These are phyloP conservation scores for Psilopogon haemacephalus DNA, from an alignment of 2,113 vertebrate species.

Conservation along the genomic window DNA sequence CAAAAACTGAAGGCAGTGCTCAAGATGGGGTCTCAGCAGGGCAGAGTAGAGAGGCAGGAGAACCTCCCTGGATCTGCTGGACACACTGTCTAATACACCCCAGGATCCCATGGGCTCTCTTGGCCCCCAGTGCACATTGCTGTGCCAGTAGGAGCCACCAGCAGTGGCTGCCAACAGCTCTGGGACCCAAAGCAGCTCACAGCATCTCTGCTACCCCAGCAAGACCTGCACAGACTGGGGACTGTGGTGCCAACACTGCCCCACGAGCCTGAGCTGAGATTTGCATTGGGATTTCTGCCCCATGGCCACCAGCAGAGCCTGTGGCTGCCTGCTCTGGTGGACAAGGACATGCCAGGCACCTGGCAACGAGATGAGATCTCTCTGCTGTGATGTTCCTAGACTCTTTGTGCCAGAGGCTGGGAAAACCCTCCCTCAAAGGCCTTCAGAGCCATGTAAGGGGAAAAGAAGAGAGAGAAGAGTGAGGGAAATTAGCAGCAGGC, in stretches of 20 bases:
- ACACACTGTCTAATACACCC: no score
- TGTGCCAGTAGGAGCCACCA: background rate
- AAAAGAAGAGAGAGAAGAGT: background rate
- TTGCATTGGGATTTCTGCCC: background rate
- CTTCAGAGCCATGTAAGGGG: background rate
- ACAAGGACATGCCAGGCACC: background rate
- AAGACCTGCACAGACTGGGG: background rate
- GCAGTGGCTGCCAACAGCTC: background rate
- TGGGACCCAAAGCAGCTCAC: background rate
- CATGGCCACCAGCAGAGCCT: background rate
- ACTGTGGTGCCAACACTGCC: background rate
- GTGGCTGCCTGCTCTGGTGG: accelerated
- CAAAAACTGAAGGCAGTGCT: no score
- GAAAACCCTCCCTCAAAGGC: background rate
- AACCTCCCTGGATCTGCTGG: no score
- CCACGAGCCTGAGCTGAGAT: background rate
- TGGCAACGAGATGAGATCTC: background rate
- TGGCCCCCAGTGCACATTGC: no score
- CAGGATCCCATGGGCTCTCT: no score
- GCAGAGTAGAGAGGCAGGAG: no score
- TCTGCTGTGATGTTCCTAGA: background rate
- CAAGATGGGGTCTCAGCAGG: no score
- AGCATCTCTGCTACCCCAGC: background rate
- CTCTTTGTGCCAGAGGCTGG: background rate
- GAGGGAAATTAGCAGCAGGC: background rate